Conservation (phyloP, 1,140 invertebrate genomes). For the Pteromalus puparum region DNA sequence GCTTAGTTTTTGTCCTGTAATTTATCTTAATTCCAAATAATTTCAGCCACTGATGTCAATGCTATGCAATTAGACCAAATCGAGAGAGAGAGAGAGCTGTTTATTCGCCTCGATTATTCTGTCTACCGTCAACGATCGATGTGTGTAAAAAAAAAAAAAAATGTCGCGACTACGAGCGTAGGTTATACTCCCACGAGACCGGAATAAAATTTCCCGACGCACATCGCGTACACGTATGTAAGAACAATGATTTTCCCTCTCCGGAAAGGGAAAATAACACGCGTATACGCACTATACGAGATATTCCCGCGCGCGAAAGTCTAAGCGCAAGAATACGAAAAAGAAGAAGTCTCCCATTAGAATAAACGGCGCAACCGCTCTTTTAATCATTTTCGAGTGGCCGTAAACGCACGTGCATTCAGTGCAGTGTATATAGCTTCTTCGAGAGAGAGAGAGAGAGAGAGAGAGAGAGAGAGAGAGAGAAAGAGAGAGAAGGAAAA, state of each 20-base stretch:
- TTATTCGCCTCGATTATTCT: neutral
- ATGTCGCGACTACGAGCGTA: neutral
- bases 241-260: constrained; percentile 25
- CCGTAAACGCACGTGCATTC: neutral
- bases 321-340: constrained; percentile 17
- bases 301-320: too few relatives aligned
- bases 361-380: constrained; percentile 33
- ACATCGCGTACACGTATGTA: neutral
- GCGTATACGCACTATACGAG: neutral
- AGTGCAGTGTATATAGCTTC: neutral
- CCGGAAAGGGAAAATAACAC: neutral
- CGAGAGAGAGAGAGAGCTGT: neutral
- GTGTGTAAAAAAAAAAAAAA: neutral
- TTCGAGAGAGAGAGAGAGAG: too few relatives aligned
- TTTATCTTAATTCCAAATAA: constrained; percentile 18
- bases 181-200: neutral
- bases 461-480: too few relatives aligned
- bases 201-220: neutral
- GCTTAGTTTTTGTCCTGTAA: constrained; percentile 8
- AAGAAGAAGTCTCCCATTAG: constrained; percentile 30
- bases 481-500: neutral
- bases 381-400: constrained; percentile 39
- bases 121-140: neutral
- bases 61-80: neutral
- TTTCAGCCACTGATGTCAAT: neutral